Base-by-base conservation (phyloP, 2,888 invertebrate species). In the Dasysyrphus tricinctus region DNA sequence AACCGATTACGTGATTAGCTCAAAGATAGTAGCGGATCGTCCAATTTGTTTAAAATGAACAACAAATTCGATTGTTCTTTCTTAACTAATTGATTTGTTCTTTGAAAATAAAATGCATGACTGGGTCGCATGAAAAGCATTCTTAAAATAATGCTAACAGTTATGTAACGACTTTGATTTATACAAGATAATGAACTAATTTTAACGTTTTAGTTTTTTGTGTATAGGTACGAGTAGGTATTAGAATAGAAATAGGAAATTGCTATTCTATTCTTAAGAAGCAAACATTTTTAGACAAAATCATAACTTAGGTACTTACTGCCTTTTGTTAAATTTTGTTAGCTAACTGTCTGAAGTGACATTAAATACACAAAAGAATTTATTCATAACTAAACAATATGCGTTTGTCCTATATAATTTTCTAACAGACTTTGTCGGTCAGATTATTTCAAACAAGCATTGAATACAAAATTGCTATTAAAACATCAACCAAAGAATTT, bases 41-140 rank as follows among this genome's bases (percentile, higher is more conserved):
- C 19, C 14, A 67, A 67, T 67, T 67, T 49, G 37, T 49, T 67
- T 67, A 67, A 67, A 67, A 67, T 49, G 67, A 67, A 67, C 67
- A 67, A 49, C 42, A 49, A 67, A 67, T 49, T 67, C 67, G 67
- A 67, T 67, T 67, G 67, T 67, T 67, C 67, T 49, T 49, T 49
- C 67, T 67, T 49, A 49, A 49, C 67, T 67, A 67, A 67, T 67
- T 67, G 67, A 67, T 67, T 67, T 67, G 67, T 37, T 16, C 49
- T 34, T 11, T 67, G 34, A 67, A 49, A 67, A 67, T 67, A 37
- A 49, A 49, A 67, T 67, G 67, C 67, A 34, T 67, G 49, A 67
- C 49, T 67, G 67, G 49, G 14, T 49, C 49, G 12, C 34, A 67
- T 67, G 12, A 49, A 67, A 24, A 34, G 8, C 34, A 14, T 34